phyloP scores from a whole-genome alignment of 1,140 invertebrate genomes.

The Acromyrmex charruanus region DNA sequence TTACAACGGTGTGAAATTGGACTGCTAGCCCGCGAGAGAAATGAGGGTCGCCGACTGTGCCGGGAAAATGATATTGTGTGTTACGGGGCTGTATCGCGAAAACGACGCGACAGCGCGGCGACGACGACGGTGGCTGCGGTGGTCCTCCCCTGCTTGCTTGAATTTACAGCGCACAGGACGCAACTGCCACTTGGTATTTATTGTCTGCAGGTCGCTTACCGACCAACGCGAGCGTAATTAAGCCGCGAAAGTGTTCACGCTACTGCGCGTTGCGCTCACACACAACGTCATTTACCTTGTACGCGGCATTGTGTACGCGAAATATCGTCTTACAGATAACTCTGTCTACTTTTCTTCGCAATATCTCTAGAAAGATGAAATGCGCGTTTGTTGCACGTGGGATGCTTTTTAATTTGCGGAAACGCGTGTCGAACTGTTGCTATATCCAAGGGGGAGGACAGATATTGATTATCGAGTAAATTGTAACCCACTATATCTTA shows the following conservation, averaged over 20 bases:
- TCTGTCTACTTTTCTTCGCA: not conserved
- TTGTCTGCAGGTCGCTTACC: conserved; percentile 63
- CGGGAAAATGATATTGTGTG: conserved; percentile 82
- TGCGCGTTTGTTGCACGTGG: not conserved
- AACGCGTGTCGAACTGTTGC: not conserved
- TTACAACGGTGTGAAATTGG: conserved; percentile 86
- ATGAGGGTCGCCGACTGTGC: conserved; percentile 80
- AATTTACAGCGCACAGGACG: conserved; percentile 67
- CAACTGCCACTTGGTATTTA: conserved; percentile 73
- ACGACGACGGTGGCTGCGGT: conserved; percentile 43
- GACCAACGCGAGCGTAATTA: conserved; percentile 57
- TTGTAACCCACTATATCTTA: conserved; percentile 29
- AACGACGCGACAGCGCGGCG: conserved; percentile 66
- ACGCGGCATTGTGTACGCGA: not conserved
- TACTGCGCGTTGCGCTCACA: not conserved
- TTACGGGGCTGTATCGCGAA: conserved; percentile 72
- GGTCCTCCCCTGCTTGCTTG: conserved; percentile 30
- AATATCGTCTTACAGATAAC: conserved; percentile 28
- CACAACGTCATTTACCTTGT: conserved; percentile 1
- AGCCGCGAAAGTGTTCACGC: conserved; percentile 51
- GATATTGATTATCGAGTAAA: conserved; percentile 55
- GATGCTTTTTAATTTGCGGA: conserved; percentile 46
- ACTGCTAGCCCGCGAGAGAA: conserved; percentile 82
- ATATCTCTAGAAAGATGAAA: not conserved
- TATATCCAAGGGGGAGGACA: not conserved